Base-by-base conservation (phyloP, 1,140 invertebrate species). In the Drosophila triauraria region DNA sequence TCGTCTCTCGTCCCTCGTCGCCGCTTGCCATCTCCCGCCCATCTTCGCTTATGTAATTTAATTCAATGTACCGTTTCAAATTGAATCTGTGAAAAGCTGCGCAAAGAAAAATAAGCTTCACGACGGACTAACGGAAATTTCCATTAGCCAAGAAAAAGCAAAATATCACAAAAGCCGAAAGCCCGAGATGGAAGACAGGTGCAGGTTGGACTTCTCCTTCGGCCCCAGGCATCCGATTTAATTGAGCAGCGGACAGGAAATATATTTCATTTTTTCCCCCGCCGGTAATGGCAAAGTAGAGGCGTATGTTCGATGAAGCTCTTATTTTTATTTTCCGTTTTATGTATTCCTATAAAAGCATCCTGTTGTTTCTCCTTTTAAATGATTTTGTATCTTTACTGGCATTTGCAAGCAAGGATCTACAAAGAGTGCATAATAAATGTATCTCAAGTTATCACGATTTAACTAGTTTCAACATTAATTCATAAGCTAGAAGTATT, bases 61-160 rank as follows among this genome's bases (percentile, higher is more conserved):
- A 90, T 85, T 90, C 85, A 90, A 90, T 88, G 85, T 90, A 78
- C 81, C 85, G 85, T 88, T 88, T 84, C 85, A 88, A 88, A 88
- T 84, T 90, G 85, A 87, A 87, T 88, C 80, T 88, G 80, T 80
- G 86, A 79, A 88, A 88, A 83, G 76, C 76, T 78, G 77, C 67
- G 68, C 62, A 86, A 80, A 76, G 59, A 54, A 81, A 88, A 90
- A 90, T 84, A 85, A 90, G 70, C 77, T 72, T 40, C 63, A 81
- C 51, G 67, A 77, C 62, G 64, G 64, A 69, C 67, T 59, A 82
- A 77, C 76, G 84, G 80, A 88, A 83, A 84, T 87, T 88, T 88
- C 83, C 84, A 87, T 88, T 88, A 83, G 80, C 71, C 43, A 30
- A 38, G 56, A 51, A 67, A 67, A 59, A 67, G 30, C 57, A 57